Conservation (phyloP, 2,113 vertebrate genomes). For the Corythornis cristatus region DNA sequence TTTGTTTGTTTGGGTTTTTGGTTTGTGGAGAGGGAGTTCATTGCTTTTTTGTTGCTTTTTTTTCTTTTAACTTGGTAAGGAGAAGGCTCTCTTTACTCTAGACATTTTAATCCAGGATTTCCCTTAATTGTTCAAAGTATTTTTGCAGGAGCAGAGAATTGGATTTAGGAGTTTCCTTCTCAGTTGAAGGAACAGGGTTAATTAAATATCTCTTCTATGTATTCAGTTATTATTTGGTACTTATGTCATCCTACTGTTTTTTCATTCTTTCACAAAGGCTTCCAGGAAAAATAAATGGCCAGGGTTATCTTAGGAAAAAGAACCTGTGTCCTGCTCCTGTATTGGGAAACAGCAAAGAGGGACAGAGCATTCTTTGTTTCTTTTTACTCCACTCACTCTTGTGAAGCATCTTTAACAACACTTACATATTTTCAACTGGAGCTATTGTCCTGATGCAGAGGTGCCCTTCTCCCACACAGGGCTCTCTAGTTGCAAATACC, state of each 20-base stretch:
- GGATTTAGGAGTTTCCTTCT: not conserved
- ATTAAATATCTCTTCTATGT: not conserved
- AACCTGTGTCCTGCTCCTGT: rapidly evolving
- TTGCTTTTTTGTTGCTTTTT: too few species aligned
- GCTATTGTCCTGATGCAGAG: not conserved
- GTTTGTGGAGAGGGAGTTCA: too few species aligned
- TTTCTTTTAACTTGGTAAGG: not conserved
- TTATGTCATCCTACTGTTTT: not conserved
- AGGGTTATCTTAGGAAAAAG: not conserved
- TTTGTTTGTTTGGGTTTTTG: too few species aligned
- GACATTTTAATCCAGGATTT: not conserved
- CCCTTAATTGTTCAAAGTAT: not conserved
- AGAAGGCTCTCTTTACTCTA: not conserved
- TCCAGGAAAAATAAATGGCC: not conserved
- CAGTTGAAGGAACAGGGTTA: not conserved
- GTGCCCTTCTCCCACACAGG: not conserved
- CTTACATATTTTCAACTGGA: not conserved
- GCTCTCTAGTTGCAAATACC: not conserved
- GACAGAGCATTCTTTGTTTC: not conserved
- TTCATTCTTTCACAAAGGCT: not conserved
- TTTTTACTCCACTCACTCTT: not conserved
- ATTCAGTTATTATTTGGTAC: not conserved
- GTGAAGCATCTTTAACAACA: not conserved
- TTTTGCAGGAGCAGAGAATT: not conserved
- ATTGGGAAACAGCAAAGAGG: not conserved